Base-by-base conservation (phyloP, 2,797 vertebrate genomes). In the Gymnodraco acuticeps region DNA sequence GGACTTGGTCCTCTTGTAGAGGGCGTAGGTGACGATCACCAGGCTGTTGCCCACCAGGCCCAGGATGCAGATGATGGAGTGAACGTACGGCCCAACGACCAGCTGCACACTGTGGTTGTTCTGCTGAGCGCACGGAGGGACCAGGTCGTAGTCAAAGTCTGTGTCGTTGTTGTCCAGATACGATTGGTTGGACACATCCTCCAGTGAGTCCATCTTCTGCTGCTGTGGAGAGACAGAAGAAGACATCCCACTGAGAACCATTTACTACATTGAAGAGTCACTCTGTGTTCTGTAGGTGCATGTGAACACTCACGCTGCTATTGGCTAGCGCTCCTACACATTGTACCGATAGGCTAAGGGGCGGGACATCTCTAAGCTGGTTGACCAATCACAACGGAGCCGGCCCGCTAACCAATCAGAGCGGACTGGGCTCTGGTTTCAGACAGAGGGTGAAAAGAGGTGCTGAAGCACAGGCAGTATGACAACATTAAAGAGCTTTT, bases 21-120 rank as follows among this genome's bases (percentile, higher is more conserved):
- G 93, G 43, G 94, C 90, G 3, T 97, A 98, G 59, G 97, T 99
- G 56, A 95, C 15, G 73, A 97, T 95, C 17, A 99, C 97, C 72
- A 99, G 92, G 4, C 87, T 27, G 78, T 99, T 99, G 1, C 98
- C 98, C 23, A 98, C 20, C 0, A 99, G 83, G 23, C 97, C 98
- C 0, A 95, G 79, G 27, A 96, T 16, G 52, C 94, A 96, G 64
- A 97, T 96, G 62, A 97, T 4, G 0, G 96, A 94, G 85, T 97
- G 95, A 0, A 95, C 10, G 4, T 91, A 94, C 0, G 87, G 67
- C 2, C 86, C 88, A 0, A 95, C 48, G 20, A 87, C 50, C 14
- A 0, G 13, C 38, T 80, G 78, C 27, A 86, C 2, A 0, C n/a
- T 42, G 0, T 7, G 4, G 75, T 48, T 84, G 1, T 15, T 51